Evolutionary conservation across 2,888 invertebrate species (phyloP), one percentile per base, ranked within the genome.

Genomic region (Plusia festucae): DNA sequence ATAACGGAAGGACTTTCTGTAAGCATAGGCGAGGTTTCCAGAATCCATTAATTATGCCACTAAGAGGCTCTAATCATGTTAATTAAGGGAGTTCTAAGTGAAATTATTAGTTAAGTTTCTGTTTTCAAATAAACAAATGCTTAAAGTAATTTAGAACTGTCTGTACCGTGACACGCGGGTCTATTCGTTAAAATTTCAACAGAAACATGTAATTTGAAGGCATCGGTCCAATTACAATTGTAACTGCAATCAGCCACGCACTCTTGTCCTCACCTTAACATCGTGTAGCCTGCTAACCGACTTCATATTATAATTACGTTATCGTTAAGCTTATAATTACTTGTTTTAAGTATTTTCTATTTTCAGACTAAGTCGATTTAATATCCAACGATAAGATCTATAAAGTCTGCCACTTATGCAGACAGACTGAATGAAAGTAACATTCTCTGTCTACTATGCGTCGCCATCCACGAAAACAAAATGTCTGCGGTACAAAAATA

Each of bases 1-100:
- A 72, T 62, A 75, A 65, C 74, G 63, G 65, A 72, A 70, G 60
- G 68, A 61, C 69, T 75, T 78, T 78, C 65, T 67, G 72, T 73
- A 62, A 72, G 63, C 70, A 82, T 82, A 82, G 82, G 68, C 68
- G 64, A 68, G 66, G 70, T 78, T 81, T 86, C 82, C 80, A 70
- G 66, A 82, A 78, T 65, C 74, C 78, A 85, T 86, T 81, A 75
- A 75, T 61, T 53, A 65, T 70, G 69, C 79, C 72, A 65, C 64
- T 32, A 15, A 52, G 9, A 40, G 22, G 22, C 20, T 20, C 46
- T 49, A 49, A 49, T 49, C 46, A 49, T 49, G 46, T 49, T 49
- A 49, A 49, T 49, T 49, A 49, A 4, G 46, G 20, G 11, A 49
- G 46, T 8, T 20, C 46, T 18, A 49, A 20, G 46, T 20, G 11